Evolutionary conservation across 2,888 invertebrate species (phyloP).

Genomic region (Morpho helenor): DNA sequence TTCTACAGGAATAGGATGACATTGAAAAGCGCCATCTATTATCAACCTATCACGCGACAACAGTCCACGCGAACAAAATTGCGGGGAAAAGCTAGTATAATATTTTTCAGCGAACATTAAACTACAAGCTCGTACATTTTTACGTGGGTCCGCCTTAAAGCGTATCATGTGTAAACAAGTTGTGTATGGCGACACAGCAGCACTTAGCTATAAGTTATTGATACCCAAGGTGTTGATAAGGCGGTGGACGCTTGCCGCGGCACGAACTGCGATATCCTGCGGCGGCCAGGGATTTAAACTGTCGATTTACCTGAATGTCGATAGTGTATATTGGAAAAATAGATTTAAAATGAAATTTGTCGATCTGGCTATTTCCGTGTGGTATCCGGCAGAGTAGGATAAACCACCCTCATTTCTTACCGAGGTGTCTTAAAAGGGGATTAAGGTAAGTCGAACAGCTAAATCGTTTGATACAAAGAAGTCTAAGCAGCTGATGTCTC

Average conservation of each 20-base stretch:
- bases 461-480: no score
- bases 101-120: neutral
- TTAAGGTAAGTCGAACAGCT: no score
- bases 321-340: slow-evolving; percentile 19
- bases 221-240: slow-evolving; percentile 59
- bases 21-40: no score
- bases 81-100: neutral
- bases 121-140: neutral
- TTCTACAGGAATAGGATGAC: no score
- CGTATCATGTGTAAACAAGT: slow-evolving; percentile 6
- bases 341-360: no score
- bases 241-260: slow-evolving; percentile 58
- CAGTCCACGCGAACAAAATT: no score
- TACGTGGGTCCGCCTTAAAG: neutral
- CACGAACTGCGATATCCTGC: slow-evolving; percentile 49
- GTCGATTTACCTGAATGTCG: slow-evolving; percentile 35
- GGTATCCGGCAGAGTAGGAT: no score
- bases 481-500: no score
- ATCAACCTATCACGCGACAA: no score
- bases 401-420: no score
- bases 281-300: slow-evolving; percentile 22
- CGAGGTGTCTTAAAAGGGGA: no score
- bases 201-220: slow-evolving; percentile 46
- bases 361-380: no score
- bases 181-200: neutral